phyloP scores from a whole-genome alignment of 2,888 invertebrate species.

The Pyrochroa serraticornis region DNA sequence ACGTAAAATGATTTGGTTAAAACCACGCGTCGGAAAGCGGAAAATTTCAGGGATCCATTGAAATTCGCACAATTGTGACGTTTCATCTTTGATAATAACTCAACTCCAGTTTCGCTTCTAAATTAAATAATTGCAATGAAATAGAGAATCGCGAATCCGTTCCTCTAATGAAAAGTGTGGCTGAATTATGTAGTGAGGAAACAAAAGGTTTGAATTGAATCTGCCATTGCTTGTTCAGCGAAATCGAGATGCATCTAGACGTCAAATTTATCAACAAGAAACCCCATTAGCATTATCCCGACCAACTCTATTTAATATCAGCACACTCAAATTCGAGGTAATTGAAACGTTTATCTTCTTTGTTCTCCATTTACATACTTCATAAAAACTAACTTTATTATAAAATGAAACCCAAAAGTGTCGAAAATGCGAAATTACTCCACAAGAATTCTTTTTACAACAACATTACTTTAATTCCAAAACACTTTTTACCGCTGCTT shows the following conservation, averaged over 20 bases:
- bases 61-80: too few species aligned
- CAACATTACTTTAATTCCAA: background rate
- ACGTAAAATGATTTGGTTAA: too few species aligned
- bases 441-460: background rate
- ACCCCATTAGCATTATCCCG: constrained; percentile 1
- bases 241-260: constrained; percentile 4
- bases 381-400: background rate
- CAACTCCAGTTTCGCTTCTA: background rate
- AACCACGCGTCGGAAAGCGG: too few species aligned
- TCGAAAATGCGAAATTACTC: background rate
- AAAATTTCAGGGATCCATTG: too few species aligned
- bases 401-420: background rate
- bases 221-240: background rate
- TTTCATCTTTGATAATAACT: background rate
- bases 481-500: background rate
- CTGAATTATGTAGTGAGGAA: background rate
- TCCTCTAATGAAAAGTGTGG: background rate
- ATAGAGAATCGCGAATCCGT: background rate
- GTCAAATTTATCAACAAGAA: constrained; percentile 8
- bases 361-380: background rate
- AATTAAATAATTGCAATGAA: background rate
- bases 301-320: constrained; percentile 1
- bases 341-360: background rate
- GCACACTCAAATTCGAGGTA: background rate
- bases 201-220: constrained; percentile 4